Evolutionary conservation across 2,888 invertebrate genomes (phyloP), one percentile per base, ranked within the genome.

Genomic region (Balanococcus diminutus): DNA sequence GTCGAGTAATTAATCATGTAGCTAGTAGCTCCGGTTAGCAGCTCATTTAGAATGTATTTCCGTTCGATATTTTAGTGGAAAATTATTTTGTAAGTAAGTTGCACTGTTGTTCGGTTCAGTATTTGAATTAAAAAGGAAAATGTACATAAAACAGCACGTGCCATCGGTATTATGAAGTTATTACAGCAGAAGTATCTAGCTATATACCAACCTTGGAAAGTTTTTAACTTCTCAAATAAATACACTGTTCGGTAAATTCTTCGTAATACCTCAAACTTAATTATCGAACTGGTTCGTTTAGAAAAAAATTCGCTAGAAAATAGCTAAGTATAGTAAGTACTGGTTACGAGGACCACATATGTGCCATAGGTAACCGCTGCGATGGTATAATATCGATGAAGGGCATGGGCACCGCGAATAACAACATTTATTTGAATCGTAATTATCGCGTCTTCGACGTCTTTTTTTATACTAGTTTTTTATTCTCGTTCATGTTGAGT

Each of bases 181-280:
- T 46, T 2, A 1, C 16, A 16, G 25, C 16, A 28, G 67, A n/a
- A n/a, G n/a, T n/a, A n/a, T n/a, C n/a, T n/a, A n/a, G n/a, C n/a
- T n/a, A n/a, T n/a, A n/a, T 14, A 28, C 28, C 19, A 67, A 28
- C 67, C 67, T 67, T 67, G 67, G 28, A 14, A 67, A 67, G 25
- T 28, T 67, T 28, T 67, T 28, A 67, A 16, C 28, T 22, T 28
- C 67, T 28, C 1, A n/a, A n/a, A n/a, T n/a, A n/a, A n/a, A n/a
- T n/a, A n/a, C n/a, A n/a, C n/a, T n/a, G 28, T 5, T 67, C 67
- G 16, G 25, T 25, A 67, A 28, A 28, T 67, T 67, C 67, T 4
- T 67, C 67, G 67, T 28, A 67, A 67, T 31, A 67, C 67, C 67
- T 28, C 67, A 67, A 67, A 67, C 14, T 28, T 67, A 67, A 31